A percentile compares a stretch with the other conserved stretches of the same genome.
phyloP scores from a whole-genome alignment of 92 coral and sea anemone genomes.

The Porites lobata region DNA sequence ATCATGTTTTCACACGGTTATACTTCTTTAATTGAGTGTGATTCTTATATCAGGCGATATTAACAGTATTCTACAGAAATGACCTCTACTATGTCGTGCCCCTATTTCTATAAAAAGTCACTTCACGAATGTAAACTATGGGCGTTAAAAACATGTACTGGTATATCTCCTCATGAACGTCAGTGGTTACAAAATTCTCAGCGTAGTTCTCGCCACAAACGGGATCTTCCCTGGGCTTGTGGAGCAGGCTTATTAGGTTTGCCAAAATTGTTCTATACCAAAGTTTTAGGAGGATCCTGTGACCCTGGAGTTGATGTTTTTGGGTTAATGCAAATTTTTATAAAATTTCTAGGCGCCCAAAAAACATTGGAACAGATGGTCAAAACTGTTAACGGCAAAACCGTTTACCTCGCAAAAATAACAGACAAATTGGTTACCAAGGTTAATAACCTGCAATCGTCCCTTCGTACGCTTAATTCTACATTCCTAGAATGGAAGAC shows the following conservation, averaged over 20 bases:
- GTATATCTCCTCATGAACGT: neutral
- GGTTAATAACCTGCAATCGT: neutral
- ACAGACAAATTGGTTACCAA: neutral
- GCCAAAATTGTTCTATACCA: neutral
- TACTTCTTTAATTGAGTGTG: constrained; percentile 24
- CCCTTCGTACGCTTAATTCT: neutral
- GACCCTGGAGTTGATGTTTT: neutral
- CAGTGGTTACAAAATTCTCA: neutral
- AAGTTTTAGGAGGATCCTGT: neutral
- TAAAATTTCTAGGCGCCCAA: too few species aligned
- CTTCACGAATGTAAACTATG: neutral
- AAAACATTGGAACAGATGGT: neutral
- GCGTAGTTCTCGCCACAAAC: neutral
- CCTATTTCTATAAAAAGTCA: neutral
- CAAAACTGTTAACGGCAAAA: neutral
- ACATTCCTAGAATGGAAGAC: neutral
- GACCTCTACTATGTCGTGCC: neutral
- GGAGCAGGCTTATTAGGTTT: neutral
- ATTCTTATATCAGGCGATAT: neutral
- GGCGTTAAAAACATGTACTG: neutral
- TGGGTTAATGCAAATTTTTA: neutral
- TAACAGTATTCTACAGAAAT: neutral
- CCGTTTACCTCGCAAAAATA: constrained; percentile 1
- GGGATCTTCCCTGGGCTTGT: neutral
- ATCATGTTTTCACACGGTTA: constrained; percentile 1